These are phyloP conservation scores for Centruroides sculpturatus DNA, from an alignment of 1,140 invertebrate genomes.

Conservation along the genomic window DNA sequence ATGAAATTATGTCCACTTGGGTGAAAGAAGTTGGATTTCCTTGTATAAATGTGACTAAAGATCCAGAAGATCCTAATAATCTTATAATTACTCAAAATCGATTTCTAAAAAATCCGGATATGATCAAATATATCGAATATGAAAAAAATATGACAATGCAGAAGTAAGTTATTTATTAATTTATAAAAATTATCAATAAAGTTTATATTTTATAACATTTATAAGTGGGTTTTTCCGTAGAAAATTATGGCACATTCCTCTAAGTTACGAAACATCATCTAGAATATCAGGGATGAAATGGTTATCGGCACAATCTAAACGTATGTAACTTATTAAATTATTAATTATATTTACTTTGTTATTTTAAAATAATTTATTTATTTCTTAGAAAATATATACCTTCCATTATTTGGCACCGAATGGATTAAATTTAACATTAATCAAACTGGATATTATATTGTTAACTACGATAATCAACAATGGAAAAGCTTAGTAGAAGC, in stretches of 20 bases:
- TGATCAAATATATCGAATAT: neutral
- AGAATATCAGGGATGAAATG: slow-evolving; percentile 1
- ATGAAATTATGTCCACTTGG: slow-evolving; percentile 78
- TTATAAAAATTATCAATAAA: no score
- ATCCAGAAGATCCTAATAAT: neutral
- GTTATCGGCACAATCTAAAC: slow-evolving; percentile 1
- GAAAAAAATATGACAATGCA: neutral
- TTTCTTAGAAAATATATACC: neutral
- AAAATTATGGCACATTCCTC: slow-evolving; percentile 7
- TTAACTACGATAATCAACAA: slow-evolving; percentile 54
- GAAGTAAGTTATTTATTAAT: neutral
- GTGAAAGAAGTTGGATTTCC: slow-evolving; percentile 83
- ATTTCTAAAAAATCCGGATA: slow-evolving; percentile 1
- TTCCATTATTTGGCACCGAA: neutral
- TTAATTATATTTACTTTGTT: neutral
- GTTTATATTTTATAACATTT: no score
- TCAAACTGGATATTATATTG: slow-evolving; percentile 74
- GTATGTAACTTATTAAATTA: neutral
- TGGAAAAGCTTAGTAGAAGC: slow-evolving; percentile 48
- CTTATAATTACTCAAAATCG: slow-evolving; percentile 3
- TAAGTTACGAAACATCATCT: slow-evolving; percentile 9
- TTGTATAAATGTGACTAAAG: slow-evolving; percentile 38
- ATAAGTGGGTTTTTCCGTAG: neutral
- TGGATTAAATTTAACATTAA: slow-evolving; percentile 65
- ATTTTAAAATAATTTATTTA: neutral